Percentiles rank a stretch among this genome's conserved stretches.
Evolutionary conservation across 2,888 invertebrate genomes (phyloP).

Genomic region (Agrilus mali): DNA sequence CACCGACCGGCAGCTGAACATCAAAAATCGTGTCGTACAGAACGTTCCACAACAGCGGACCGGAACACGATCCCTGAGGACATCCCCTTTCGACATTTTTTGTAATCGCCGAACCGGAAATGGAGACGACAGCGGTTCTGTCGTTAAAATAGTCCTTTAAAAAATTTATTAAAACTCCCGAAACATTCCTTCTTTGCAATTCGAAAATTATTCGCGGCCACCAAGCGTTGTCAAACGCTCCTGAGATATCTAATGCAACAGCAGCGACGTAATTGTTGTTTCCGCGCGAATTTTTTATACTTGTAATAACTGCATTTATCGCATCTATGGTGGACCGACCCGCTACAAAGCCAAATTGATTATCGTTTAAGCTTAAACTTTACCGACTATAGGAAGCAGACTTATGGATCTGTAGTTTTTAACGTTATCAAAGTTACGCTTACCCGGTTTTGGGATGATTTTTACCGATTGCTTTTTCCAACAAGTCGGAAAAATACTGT

Average conservation of each 20-base stretch:
- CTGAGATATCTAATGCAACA: slow-evolving; percentile 11
- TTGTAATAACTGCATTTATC: neutral
- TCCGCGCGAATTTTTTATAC: slow-evolving; percentile 1
- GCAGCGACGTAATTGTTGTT: slow-evolving; percentile 7
- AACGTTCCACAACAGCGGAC: no score
- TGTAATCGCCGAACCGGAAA: neutral
- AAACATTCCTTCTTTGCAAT: neutral
- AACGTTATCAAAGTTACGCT: neutral
- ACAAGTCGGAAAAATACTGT: slow-evolving; percentile 2
- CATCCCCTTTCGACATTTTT: slow-evolving; percentile 3
- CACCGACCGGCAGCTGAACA: no score
- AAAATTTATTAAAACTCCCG: neutral
- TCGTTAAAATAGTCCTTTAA: slow-evolving; percentile 1
- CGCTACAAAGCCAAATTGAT: no score
- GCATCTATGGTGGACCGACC: no score
- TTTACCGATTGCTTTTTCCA: no score
- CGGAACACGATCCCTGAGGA: slow-evolving; percentile 10
- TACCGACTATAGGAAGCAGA: slow-evolving; percentile 5
- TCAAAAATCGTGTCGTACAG: no score
- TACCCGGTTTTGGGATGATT: slow-evolving; percentile 4
- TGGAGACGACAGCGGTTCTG: slow-evolving; percentile 1
- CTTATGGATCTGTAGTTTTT: slow-evolving; percentile 4
- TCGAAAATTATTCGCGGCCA: no score
- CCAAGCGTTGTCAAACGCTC: slow-evolving; percentile 22
- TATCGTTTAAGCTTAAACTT: neutral